A percentile compares a stretch with the other conserved stretches of the same genome.
These are phyloP conservation scores for Arge pagana DNA, from an alignment of 2,888 invertebrate species.

Conservation along the genomic window DNA sequence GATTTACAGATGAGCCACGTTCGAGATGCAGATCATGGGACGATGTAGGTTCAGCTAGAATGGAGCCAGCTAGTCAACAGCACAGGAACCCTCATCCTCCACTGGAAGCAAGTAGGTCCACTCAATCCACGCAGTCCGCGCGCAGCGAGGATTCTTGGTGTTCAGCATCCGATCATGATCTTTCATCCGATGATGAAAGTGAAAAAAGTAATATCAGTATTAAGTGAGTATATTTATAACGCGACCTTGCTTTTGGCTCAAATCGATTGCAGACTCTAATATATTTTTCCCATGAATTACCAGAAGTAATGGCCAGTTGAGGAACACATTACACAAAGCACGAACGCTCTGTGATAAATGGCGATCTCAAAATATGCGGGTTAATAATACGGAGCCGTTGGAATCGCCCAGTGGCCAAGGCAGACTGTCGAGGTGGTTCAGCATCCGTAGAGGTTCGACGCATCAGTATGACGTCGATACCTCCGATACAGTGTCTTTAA, in stretches of 20 bases:
- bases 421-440: constrained; percentile 86
- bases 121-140: constrained; percentile 47
- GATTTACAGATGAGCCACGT: constrained; percentile 80
- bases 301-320: constrained; percentile 78
- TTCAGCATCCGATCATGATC: constrained; percentile 67
- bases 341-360: constrained; percentile 83
- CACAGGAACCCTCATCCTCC: constrained; percentile 45
- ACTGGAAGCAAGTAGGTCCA: constrained; percentile 49
- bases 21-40: constrained; percentile 79
- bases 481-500: constrained; percentile 51
- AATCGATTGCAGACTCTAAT: neutral
- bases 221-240: constrained; percentile 53
- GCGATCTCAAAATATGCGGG: constrained; percentile 57
- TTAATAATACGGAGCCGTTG: constrained; percentile 46
- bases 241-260: constrained; percentile 23
- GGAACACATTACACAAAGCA: constrained; percentile 81
- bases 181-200: constrained; percentile 70
- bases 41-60: constrained; percentile 60
- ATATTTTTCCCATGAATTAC: constrained; percentile 28
- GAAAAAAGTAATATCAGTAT: constrained; percentile 62
- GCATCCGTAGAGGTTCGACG: constrained; percentile 80
- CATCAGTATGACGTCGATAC: constrained; percentile 78
- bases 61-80: constrained; percentile 42
- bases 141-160: constrained; percentile 71
- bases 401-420: constrained; percentile 69